These are phyloP conservation scores for Microctonus hyperodae DNA, from an alignment of 2,888 invertebrate species.

Conservation along the genomic window DNA sequence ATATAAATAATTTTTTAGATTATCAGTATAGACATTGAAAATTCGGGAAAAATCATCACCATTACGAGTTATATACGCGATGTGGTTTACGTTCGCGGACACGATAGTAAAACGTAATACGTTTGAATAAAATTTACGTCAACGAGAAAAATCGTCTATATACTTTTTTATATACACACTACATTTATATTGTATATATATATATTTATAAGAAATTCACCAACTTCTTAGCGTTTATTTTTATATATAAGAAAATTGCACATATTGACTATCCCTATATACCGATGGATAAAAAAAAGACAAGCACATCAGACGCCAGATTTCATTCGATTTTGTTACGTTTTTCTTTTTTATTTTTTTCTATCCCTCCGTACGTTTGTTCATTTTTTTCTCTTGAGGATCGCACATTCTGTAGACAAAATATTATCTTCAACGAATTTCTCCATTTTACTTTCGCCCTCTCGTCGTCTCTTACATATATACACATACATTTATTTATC, in stretches of 20 bases:
- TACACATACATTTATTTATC: conserved; percentile 16
- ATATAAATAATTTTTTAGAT: too few species aligned
- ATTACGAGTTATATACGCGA: background rate
- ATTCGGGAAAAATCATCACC: conserved; percentile 30
- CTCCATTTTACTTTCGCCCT: conserved; percentile 43
- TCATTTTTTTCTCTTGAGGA: conserved; percentile 28
- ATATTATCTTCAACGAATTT: conserved; percentile 5
- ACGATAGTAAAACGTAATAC: conserved; percentile 39
- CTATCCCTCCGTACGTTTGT: background rate
- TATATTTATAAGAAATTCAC: conserved; percentile 39
- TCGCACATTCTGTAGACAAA: conserved; percentile 20
- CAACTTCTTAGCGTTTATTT: conserved; percentile 48
- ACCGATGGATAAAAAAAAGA: too few species aligned
- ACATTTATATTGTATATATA: conserved; percentile 32
- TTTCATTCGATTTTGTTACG: too few species aligned
- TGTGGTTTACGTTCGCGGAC: conserved; percentile 16
- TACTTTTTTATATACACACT: conserved; percentile 18
- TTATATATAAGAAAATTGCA: conserved; percentile 27
- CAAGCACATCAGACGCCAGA: too few species aligned
- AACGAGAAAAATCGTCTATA: conserved; percentile 1
- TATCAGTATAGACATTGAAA: conserved; percentile 25
- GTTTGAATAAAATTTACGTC: conserved; percentile 37
- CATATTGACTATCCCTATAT: too few species aligned
- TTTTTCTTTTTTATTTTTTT: background rate
- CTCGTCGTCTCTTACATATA: background rate